Evolutionary conservation across 2,113 vertebrate genomes (phyloP).

Genomic region (Oreochromis spilurus): DNA sequence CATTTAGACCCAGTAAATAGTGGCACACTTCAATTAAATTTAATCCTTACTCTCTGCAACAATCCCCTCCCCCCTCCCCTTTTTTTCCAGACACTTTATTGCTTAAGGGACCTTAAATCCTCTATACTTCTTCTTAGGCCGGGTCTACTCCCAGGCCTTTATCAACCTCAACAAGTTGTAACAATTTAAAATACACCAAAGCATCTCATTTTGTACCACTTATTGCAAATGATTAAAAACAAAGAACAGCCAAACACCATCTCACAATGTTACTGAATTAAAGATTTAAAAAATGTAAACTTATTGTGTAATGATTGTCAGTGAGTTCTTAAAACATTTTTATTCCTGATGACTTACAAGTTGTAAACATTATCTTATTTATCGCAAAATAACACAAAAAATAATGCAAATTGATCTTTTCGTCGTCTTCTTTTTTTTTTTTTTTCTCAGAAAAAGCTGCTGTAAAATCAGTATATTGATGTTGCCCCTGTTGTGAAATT

Average conservation of each 20-base stretch:
- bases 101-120: neutral
- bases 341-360: conserved; percentile 61
- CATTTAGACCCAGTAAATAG: neutral
- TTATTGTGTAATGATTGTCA: conserved; percentile 46
- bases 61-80: neutral
- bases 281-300: neutral
- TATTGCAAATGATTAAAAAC: neutral
- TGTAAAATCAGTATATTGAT: conserved; percentile 16
- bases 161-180: neutral
- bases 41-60: neutral
- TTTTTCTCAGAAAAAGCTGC: conserved; percentile 18
- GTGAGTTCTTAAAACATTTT: conserved; percentile 52
- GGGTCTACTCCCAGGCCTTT: neutral
- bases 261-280: neutral
- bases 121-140: neutral
- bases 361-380: conserved; percentile 61
- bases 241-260: neutral
- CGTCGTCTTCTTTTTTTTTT: neutral
- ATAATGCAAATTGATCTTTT: conserved; percentile 22
- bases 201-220: neutral
- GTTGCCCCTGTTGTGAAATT: conserved; percentile 29
- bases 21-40: neutral
- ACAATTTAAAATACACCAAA: neutral
- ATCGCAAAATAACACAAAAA: conserved; percentile 56
- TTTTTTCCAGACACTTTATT: neutral